Evolutionary conservation across 30 jellyfish, hydroid and myxozoan genomes (phyloP).

Genomic region (Aurelia sp.): DNA sequence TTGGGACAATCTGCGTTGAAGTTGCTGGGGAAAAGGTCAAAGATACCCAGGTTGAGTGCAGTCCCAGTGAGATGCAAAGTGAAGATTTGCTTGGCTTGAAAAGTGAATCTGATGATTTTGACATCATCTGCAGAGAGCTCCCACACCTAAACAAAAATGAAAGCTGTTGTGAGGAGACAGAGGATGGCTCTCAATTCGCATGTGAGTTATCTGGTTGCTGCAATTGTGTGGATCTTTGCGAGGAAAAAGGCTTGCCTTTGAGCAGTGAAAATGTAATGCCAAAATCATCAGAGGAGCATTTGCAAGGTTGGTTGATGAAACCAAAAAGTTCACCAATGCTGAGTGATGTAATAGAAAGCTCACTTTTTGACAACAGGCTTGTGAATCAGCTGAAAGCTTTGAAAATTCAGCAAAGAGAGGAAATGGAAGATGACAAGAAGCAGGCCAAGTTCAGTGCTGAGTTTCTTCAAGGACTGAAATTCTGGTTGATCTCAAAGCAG

Average conservation of each 20-base stretch:
- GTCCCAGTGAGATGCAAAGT: background rate
- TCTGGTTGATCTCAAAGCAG: conserved; percentile 19
- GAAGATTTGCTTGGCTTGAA: background rate
- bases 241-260: conserved; percentile 9
- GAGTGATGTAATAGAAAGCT: background rate
- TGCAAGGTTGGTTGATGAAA: conserved; percentile 36
- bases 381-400: conserved; percentile 17
- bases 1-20: conserved; percentile 19
- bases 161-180: no score
- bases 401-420: background rate
- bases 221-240: conserved; percentile 47
- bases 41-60: background rate
- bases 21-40: background rate
- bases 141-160: no score
- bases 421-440: background rate
- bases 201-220: conserved; percentile 21
- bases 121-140: background rate
- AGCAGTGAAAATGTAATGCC: background rate
- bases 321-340: background rate
- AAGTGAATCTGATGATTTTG: background rate
- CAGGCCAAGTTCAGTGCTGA: background rate
- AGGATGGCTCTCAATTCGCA: no score
- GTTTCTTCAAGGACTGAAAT: conserved; percentile 3
- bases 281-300: background rate
- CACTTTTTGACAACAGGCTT: conserved; percentile 5